phyloP scores from a whole-genome alignment of 1,140 invertebrate species.

The Ips typographus region DNA sequence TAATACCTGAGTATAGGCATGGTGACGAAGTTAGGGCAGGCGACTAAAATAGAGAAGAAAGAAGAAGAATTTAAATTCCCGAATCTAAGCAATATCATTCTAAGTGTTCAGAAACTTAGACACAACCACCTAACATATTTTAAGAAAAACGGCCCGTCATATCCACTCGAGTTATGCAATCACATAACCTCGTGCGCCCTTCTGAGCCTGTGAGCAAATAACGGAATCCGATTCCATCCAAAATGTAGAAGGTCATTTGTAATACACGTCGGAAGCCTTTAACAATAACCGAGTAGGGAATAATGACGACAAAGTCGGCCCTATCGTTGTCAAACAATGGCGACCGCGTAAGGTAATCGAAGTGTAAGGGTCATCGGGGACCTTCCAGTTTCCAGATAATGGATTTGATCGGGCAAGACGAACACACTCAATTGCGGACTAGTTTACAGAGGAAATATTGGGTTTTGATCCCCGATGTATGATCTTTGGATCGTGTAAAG shows the following conservation, averaged over 20 bases:
- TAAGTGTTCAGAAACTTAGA: too few species aligned
- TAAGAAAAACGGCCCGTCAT: too few species aligned
- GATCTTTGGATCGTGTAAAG: too few species aligned
- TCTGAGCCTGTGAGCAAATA: too few species aligned
- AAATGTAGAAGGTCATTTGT: not conserved
- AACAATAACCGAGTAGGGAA: not conserved
- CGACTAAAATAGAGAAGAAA: too few species aligned
- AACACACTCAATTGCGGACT: not conserved
- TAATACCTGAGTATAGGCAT: too few species aligned
- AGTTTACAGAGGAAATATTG: conserved; percentile 2
- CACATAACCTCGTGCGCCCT: too few species aligned
- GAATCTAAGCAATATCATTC: too few species aligned
- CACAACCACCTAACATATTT: too few species aligned
- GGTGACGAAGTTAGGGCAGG: too few species aligned
- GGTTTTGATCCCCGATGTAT: not conserved
- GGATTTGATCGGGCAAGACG: not conserved
- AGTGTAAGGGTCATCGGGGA: conserved; percentile 2
- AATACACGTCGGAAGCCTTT: not conserved
- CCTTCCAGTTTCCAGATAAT: not conserved
- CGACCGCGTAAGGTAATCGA: not conserved
- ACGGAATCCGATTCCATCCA: not conserved
- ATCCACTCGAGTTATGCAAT: too few species aligned
- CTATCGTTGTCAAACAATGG: conserved; percentile 1
- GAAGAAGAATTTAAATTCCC: too few species aligned
- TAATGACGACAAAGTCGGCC: not conserved